Base-by-base conservation (phyloP, 1,140 invertebrate species). In the Drepana arcuata region DNA sequence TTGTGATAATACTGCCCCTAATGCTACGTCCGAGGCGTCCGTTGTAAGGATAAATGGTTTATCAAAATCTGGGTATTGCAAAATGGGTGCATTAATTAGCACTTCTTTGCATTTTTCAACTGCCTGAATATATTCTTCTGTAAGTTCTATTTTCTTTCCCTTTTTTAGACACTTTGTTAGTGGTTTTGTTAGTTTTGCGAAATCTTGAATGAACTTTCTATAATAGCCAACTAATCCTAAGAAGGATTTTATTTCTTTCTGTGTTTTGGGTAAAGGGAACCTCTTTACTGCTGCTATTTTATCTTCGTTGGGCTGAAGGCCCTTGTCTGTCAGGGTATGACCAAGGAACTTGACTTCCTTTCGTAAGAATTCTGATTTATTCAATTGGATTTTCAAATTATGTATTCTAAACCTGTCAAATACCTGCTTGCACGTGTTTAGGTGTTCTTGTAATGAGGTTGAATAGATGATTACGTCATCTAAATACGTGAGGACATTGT, bases 261-360 rank as follows among this genome's bases (percentile, higher is more conserved):
- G 27, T 0, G 39, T 66, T 32, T 39, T 49, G 11, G 64, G 68
- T 18, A 49, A 14, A 2, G 54, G 62, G 30, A 48, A 68, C 25
- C 63, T 50, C 14, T 21, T 35, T 15, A 79, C 32, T 2, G 48
- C 54, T 48, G 50, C 30, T 10, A 62, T 41, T 34, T 68, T 70
- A 14, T 49, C 37, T 1, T 38, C 31, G 25, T 65, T 64, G n/a
- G 63, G 55, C 16, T 41, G 38, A 16, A 67, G 13, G 3, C 64
- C 66, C 10, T 55, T 15, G 16, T 34, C n/a, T 2, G 46, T 39
- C 11, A 74, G 23, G 26, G 49, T 21, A 9, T 21, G 9, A 21
- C 18, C 18, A 4, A 21, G 18, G 18, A 21, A 21, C 9, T 21
- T 9, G 18, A 21, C 9, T 9, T 21, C 18, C 9, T 4, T 21